phyloP scores from a whole-genome alignment of 2,888 invertebrate species.

The Agrochola litura region DNA sequence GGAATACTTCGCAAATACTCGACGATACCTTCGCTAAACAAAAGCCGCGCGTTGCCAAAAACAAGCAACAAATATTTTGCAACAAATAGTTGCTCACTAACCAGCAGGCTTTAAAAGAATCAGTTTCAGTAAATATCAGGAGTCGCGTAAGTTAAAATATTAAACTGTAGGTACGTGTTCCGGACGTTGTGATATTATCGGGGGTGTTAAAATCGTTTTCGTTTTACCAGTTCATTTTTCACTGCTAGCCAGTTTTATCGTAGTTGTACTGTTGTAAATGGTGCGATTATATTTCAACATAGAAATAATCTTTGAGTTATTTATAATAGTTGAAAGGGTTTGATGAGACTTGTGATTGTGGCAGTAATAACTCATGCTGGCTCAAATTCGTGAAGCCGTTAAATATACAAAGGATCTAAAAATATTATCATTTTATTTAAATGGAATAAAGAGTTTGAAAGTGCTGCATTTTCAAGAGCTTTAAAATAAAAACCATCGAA shows the following conservation, averaged over 20 bases:
- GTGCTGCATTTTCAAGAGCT: neutral
- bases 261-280: constrained; percentile 27
- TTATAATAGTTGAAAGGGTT: neutral
- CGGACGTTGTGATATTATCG: constrained; percentile 67
- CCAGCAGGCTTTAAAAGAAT: constrained; percentile 26
- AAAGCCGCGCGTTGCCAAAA: neutral
- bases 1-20: neutral
- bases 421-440: neutral
- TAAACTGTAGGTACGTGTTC: constrained; percentile 64
- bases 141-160: constrained; percentile 64
- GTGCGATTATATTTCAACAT: constrained; percentile 32
- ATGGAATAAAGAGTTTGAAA: neutral
- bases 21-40: neutral
- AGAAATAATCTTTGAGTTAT: constrained; percentile 19
- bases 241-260: constrained; percentile 47
- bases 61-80: neutral
- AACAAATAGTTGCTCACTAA: neutral
- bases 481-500: neutral
- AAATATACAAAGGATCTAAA: neutral
- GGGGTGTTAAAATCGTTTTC: constrained; percentile 57
- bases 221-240: constrained; percentile 58
- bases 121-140: constrained; percentile 42
- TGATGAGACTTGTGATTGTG: neutral
- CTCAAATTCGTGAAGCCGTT: neutral
- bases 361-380: neutral